These are phyloP conservation scores for Tapirus terrestris DNA, from an alignment of 2,113 vertebrate species.

Conservation along the genomic window DNA sequence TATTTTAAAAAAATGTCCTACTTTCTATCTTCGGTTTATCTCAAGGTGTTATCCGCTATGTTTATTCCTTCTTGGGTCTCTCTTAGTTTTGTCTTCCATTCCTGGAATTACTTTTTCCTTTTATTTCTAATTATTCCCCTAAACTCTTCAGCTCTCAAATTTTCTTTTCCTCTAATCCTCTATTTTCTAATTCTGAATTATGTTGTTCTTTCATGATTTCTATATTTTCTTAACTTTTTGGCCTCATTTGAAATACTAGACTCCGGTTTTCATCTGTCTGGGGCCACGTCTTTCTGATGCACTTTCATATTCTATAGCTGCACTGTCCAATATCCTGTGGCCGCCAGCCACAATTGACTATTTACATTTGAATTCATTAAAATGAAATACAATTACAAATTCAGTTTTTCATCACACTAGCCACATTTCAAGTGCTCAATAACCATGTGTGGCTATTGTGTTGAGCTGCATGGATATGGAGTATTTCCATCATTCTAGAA, in stretches of 20 bases:
- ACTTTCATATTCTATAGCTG: fast-evolving
- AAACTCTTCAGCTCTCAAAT: fast-evolving
- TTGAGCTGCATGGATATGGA: too few relatives aligned
- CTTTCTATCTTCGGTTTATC: fast-evolving
- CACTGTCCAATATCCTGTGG: fast-evolving
- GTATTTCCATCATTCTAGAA: background rate
- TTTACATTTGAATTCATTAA: background rate
- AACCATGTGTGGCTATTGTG: background rate
- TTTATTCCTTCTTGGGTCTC: background rate
- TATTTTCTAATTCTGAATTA: background rate
- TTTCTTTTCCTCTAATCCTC: background rate
- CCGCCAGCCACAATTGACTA: background rate
- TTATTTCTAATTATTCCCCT: background rate
- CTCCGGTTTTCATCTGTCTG: fast-evolving
- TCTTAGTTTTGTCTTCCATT: background rate
- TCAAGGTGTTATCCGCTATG: background rate
- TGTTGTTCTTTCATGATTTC: too few relatives aligned
- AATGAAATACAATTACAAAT: background rate
- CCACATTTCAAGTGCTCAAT: background rate
- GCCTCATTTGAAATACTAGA: background rate
- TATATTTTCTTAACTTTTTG: too few relatives aligned
- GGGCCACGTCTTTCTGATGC: background rate
- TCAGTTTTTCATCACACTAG: background rate
- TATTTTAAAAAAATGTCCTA: background rate
- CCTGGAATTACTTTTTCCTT: background rate